A percentile compares a stretch with the other conserved stretches of the same genome.
phyloP scores from a whole-genome alignment of 2,113 vertebrate species.

The Oncorhynchus tshawytscha region DNA sequence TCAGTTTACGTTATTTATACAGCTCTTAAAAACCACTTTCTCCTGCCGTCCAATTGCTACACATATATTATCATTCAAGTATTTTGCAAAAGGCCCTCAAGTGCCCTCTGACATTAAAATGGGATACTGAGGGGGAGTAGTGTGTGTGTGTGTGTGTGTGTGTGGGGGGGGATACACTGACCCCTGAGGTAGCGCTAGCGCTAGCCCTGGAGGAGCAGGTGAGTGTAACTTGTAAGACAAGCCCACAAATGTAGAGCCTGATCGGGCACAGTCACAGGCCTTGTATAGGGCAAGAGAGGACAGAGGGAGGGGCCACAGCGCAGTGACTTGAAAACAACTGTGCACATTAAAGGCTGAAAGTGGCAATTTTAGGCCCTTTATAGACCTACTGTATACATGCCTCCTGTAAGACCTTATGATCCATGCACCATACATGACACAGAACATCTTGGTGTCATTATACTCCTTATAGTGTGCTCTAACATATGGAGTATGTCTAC shows the following conservation, averaged over 20 bases:
- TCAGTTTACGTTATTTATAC: constrained; percentile 33
- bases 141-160: too few species aligned
- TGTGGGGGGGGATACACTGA: background rate
- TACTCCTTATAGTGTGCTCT: too few species aligned
- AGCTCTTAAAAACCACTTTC: constrained; percentile 4
- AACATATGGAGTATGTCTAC: too few species aligned
- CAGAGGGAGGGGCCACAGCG: background rate
- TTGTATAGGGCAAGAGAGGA: constrained; percentile 42
- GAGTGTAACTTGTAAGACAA: background rate
- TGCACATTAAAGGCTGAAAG: constrained; percentile 38
- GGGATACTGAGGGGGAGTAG: background rate
- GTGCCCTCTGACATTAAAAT: constrained; percentile 18
- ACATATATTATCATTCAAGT: too few species aligned
- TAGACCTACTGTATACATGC: too few species aligned
- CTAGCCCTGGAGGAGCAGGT: constrained; percentile 19
- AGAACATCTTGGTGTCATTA: too few species aligned
- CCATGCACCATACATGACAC: too few species aligned
- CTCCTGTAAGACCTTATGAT: too few species aligned
- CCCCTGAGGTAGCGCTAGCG: constrained; percentile 5
- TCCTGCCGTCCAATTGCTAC: background rate
- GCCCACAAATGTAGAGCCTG: background rate
- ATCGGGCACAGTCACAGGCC: constrained; percentile 17
- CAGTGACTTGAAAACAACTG: constrained; percentile 47
- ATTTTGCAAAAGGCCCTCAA: background rate
- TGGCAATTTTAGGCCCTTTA: too few species aligned